Conservation (phyloP, 1,140 invertebrate species). For the Adoxophyes honmai region DNA sequence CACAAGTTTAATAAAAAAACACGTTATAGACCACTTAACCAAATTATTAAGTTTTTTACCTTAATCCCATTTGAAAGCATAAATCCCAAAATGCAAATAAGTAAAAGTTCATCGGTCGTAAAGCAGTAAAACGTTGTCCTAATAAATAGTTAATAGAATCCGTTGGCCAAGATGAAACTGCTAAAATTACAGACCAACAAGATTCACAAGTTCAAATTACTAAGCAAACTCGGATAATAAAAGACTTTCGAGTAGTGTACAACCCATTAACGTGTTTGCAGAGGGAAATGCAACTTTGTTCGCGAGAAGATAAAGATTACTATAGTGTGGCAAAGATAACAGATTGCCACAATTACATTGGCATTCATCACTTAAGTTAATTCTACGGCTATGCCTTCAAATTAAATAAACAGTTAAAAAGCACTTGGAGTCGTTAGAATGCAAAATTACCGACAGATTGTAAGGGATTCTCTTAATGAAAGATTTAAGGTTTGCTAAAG, state of each 20-base stretch:
- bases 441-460: no score
- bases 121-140: not conserved
- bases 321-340: no score
- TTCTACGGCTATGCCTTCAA: not conserved
- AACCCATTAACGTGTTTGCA: no score
- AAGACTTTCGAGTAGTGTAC: no score
- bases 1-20: no score
- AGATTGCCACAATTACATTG: no score
- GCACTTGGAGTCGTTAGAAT: no score
- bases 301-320: not conserved
- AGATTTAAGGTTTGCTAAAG: no score
- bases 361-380: not conserved
- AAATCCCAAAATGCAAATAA: slow-evolving; percentile 5
- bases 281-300: not conserved
- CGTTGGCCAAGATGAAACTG: not conserved
- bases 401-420: not conserved
- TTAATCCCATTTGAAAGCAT: not conserved
- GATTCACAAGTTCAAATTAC: not conserved
- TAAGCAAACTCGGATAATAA: not conserved
- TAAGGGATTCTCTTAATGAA: no score
- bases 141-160: not conserved
- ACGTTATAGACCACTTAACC: no score
- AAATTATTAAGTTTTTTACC: no score
- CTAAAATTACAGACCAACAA: not conserved
- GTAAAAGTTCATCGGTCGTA: not conserved